phyloP scores from a whole-genome alignment of 1,140 invertebrate species.

The Rhynchophorus ferrugineus region DNA sequence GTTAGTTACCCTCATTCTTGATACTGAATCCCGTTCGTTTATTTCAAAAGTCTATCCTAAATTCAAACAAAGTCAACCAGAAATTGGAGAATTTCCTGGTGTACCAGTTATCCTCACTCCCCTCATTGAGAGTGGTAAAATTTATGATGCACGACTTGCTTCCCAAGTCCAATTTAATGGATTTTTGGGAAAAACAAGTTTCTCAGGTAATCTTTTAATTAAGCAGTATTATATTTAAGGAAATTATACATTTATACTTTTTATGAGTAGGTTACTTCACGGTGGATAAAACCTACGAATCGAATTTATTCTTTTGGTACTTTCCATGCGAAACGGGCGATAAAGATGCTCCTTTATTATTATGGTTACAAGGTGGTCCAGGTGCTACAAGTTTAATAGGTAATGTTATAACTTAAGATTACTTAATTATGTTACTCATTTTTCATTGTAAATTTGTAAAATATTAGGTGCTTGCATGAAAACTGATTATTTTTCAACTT shows the following conservation, averaged over 20 bases:
- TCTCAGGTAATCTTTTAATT: constrained; percentile 12
- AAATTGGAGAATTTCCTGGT: constrained; percentile 40
- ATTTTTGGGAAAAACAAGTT: constrained; percentile 33
- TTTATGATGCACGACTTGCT: constrained; percentile 37
- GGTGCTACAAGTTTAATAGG: constrained; percentile 63
- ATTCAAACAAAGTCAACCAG: constrained; percentile 16
- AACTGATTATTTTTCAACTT: too few relatives aligned
- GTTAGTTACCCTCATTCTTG: too few relatives aligned
- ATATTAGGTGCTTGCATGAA: too few relatives aligned
- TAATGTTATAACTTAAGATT: background rate
- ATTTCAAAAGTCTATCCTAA: constrained; percentile 29
- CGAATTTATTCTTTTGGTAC: constrained; percentile 75
- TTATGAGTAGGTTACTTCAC: constrained; percentile 59
- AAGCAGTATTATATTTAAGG: background rate
- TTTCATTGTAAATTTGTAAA: too few relatives aligned
- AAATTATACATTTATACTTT: constrained; percentile 15
- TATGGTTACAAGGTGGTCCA: constrained; percentile 74
- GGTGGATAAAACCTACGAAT: constrained; percentile 55
- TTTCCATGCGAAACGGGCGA: constrained; percentile 53
- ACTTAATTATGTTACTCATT: too few relatives aligned
- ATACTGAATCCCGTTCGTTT: too few relatives aligned
- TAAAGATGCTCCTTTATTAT: constrained; percentile 51
- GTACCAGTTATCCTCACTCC: constrained; percentile 47
- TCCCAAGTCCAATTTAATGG: constrained; percentile 26
- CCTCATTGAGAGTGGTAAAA: constrained; percentile 45